Evolutionary conservation across 2,797 vertebrate species (phyloP), one percentile per base, ranked within the genome.

Genomic region (Mus caroli): DNA sequence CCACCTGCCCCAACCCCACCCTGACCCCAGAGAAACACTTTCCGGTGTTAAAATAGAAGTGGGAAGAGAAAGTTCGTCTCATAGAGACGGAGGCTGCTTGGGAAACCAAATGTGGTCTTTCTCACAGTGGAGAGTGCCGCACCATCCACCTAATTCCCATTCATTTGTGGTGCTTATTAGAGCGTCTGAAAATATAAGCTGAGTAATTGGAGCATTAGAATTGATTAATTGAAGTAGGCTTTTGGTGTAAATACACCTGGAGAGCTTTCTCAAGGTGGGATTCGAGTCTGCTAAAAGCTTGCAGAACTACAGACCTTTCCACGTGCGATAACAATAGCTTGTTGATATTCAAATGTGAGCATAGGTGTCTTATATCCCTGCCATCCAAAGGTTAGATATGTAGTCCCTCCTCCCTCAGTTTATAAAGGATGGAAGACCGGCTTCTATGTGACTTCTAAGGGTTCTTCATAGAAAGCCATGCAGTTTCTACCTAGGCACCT

Each of bases 191-290:
- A 90, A 69, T 98, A 98, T 94, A 97, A 96, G 92, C 89, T 91
- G 89, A 97, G 91, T 97, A 97, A 98, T 97, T 98, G 94, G 96
- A 98, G 97, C 93, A 95, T 97, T 96, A 95, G 96, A 97, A 97
- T 96, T 97, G 97, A 97, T 97, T 98, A 97, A 98, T 94, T 97
- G 92, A 96, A 86, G 91, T 93, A 98, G 95, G 96, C 76, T 96
- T 97, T 97, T 54, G 92, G 87, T 97, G 94, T 97, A 97, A 98
- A 97, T 97, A 97, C 97, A 97, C 98, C 98, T 97, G 96, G 86
- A 82, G 83, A 97, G 90, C 93, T 88, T 96, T 97, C 96, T 97
- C 91, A 88, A 96, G 96, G 86, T 67, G 26, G 5, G 83, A 97
- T 96, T 97, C 4, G 83, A 96, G 97, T 97, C 77, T 97, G 95